Percentiles rank a stretch among this genome's conserved stretches.
These are phyloP conservation scores for Anolis apletophallus DNA, from an alignment of 2,797 vertebrate genomes.

Conservation along the genomic window DNA sequence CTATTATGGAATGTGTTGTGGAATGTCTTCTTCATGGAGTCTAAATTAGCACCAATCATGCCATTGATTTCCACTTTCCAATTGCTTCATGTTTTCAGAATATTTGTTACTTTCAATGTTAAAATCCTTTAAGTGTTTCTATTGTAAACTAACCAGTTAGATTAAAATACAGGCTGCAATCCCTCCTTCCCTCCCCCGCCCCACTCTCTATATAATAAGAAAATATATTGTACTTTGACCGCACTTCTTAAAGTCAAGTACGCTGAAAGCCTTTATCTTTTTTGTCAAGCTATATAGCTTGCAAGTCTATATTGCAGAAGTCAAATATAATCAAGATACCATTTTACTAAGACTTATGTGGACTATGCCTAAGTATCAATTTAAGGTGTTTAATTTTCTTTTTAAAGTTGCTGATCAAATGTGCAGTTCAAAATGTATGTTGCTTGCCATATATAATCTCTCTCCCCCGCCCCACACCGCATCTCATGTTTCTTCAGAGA, in stretches of 20 bases:
- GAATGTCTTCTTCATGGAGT: too few species aligned
- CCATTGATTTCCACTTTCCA: too few species aligned
- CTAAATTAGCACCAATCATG: too few species aligned
- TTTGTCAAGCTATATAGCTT: background rate
- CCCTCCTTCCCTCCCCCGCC: too few species aligned
- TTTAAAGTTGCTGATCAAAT: background rate
- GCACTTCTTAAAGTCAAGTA: background rate
- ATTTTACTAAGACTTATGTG: background rate
- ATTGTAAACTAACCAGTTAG: too few species aligned
- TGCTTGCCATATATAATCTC: background rate
- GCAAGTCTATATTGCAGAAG: background rate
- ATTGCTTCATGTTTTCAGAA: too few species aligned
- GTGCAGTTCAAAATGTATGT: background rate
- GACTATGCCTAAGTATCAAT: background rate
- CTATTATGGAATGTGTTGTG: too few species aligned
- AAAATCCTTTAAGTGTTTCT: too few species aligned
- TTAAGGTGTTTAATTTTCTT: too few species aligned
- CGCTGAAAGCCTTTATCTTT: background rate
- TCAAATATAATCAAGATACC: background rate
- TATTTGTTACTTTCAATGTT: too few species aligned
- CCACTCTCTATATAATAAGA: too few species aligned
- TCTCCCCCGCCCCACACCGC: background rate
- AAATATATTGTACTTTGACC: background rate
- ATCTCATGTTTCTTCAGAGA: background rate
- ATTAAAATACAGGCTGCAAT: too few species aligned